Conservation (phyloP, 1,140 invertebrate species). For the Aphelenchoides fujianensis region DNA sequence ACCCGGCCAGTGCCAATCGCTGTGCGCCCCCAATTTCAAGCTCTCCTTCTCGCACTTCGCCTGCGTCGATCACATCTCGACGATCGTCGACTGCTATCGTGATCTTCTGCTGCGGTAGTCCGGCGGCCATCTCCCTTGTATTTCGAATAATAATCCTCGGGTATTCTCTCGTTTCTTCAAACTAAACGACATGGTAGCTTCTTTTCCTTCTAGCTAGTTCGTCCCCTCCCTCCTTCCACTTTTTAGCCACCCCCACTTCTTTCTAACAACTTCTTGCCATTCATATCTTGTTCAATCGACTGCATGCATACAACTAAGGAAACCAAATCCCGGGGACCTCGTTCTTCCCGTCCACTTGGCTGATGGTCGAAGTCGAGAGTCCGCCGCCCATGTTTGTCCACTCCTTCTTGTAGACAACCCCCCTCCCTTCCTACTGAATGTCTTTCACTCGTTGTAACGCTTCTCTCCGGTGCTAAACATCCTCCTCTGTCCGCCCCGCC, state of each 20-base stretch:
- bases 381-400: too few species aligned
- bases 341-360: background rate
- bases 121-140: background rate
- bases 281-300: too few species aligned
- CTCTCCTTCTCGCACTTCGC: conserved; percentile 42
- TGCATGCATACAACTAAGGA: background rate
- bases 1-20: conserved; percentile 25
- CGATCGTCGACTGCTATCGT: conserved; percentile 43
- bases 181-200: conserved; percentile 11
- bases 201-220: too few species aligned
- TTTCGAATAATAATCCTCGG: background rate
- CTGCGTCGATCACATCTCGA: conserved; percentile 42
- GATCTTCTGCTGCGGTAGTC: conserved; percentile 31
- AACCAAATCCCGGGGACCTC: background rate
- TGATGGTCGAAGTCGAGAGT: too few species aligned
- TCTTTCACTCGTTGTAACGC: background rate
- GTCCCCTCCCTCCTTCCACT: too few species aligned
- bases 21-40: conserved; percentile 40
- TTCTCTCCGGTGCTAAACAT: conserved; percentile 3
- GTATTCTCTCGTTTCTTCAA: too few species aligned
- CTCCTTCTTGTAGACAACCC: too few species aligned
- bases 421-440: background rate
- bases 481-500: too few species aligned
- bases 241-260: too few species aligned
- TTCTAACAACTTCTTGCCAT: conserved; percentile 1